Evolutionary conservation across 2,888 invertebrate species (phyloP).

Genomic region (Tinea semifulvella): DNA sequence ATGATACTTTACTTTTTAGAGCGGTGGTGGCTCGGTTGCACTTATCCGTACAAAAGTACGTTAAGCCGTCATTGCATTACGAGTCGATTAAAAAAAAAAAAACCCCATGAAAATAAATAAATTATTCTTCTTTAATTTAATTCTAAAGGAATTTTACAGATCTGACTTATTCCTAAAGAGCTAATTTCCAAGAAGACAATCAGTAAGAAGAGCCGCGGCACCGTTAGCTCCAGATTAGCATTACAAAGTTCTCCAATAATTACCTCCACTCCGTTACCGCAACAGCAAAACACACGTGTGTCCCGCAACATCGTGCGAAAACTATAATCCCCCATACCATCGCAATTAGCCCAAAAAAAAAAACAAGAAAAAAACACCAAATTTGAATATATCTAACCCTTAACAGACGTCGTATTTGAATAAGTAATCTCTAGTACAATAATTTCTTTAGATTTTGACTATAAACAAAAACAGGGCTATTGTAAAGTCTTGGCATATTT

Average conservation of each 20-base stretch:
- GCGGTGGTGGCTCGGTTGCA: no score
- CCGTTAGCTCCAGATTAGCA: not conserved
- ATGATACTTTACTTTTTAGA: no score
- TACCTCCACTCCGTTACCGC: constrained; percentile 38
- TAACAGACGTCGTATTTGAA: constrained; percentile 25
- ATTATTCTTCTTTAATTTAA: no score
- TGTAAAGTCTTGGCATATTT: constrained; percentile 40
- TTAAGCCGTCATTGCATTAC: no score
- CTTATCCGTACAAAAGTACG: no score
- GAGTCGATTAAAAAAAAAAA: no score
- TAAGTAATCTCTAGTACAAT: constrained; percentile 32
- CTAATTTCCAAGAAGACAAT: no score
- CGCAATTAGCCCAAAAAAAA: constrained; percentile 38
- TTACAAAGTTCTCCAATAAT: constrained; percentile 26
- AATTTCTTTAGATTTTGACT: constrained; percentile 39
- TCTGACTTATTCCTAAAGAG: no score
- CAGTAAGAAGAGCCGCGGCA: no score
- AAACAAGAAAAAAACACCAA: constrained; percentile 22
- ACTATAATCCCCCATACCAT: constrained; percentile 39
- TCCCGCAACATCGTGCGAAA: constrained; percentile 45
- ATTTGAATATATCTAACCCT: constrained; percentile 12
- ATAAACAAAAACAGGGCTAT: constrained; percentile 59
- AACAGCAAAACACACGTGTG: constrained; percentile 31
- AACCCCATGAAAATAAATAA: no score
- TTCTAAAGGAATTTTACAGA: no score